These are phyloP conservation scores for Cichladusa arquata DNA, from an alignment of 2,113 vertebrate species.

Conservation along the genomic window DNA sequence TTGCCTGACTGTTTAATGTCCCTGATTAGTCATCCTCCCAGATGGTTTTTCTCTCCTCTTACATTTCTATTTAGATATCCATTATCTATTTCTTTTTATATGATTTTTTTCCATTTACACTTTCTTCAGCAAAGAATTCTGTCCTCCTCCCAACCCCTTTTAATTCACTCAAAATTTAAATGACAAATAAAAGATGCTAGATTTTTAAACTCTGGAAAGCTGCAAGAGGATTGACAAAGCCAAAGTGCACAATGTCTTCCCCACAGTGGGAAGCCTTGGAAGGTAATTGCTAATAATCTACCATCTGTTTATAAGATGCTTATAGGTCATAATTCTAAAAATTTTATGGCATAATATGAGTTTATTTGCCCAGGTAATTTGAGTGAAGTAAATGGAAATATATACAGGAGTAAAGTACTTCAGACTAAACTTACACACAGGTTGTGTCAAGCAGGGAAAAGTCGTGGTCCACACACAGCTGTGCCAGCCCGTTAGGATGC, in stretches of 20 bases:
- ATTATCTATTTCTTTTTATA: slow-evolving; percentile 23
- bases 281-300: background rate
- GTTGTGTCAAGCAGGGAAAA: background rate
- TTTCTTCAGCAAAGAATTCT: background rate
- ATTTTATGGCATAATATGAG: background rate
- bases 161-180: background rate
- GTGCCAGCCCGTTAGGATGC: background rate
- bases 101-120: background rate
- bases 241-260: background rate
- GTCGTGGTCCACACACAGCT: background rate
- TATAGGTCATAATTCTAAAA: background rate
- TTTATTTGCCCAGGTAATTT: background rate
- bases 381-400: background rate
- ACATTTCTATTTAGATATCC: slow-evolving; percentile 11
- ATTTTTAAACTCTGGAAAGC: background rate
- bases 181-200: background rate
- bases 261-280: background rate
- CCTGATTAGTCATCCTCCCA: slow-evolving; percentile 11
- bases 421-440: background rate
- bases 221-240: background rate
- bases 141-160: background rate
- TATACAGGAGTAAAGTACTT: background rate
- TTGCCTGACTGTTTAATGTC: slow-evolving; percentile 41
- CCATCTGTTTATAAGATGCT: background rate
- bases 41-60: slow-evolving; percentile 35